Percentiles rank a stretch among this genome's conserved stretches.
Evolutionary conservation across 2,888 invertebrate species (phyloP).

Genomic region (Proisotoma minuta): DNA sequence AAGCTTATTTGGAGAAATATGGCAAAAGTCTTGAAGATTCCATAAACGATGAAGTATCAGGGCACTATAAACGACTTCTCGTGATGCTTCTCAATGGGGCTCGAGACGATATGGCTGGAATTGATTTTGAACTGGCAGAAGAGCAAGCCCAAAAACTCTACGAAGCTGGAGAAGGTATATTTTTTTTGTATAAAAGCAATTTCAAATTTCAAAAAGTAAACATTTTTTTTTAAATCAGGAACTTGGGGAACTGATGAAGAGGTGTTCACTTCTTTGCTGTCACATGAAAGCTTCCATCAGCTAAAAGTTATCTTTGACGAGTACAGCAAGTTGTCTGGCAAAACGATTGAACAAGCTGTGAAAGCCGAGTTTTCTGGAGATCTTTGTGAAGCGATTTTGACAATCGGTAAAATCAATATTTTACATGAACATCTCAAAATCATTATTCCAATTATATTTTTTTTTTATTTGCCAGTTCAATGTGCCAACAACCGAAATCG

Average conservation of each 20-base stretch:
- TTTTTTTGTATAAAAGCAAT: background rate
- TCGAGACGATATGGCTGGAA: conserved; percentile 58
- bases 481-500: conserved; percentile 18
- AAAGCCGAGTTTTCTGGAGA: conserved; percentile 60
- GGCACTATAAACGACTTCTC: conserved; percentile 70
- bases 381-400: conserved; percentile 62
- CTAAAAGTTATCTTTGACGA: conserved; percentile 65
- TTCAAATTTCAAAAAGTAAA: conserved; percentile 3
- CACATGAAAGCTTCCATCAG: conserved; percentile 69
- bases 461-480: too few species aligned
- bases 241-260: conserved; percentile 70
- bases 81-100: conserved; percentile 64
- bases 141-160: conserved; percentile 66
- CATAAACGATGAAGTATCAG: conserved; percentile 71
- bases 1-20: conserved; percentile 57
- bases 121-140: conserved; percentile 63
- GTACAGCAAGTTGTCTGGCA: conserved; percentile 67
- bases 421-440: background rate
- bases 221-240: conserved; percentile 49
- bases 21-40: conserved; percentile 61
- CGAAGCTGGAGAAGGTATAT: conserved; percentile 63
- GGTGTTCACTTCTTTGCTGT: conserved; percentile 65
- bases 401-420: conserved; percentile 56
- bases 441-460: background rate
- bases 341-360: conserved; percentile 68